Evolutionary conservation across 1,140 invertebrate genomes (phyloP).

Genomic region (Ganaspis sp.): DNA sequence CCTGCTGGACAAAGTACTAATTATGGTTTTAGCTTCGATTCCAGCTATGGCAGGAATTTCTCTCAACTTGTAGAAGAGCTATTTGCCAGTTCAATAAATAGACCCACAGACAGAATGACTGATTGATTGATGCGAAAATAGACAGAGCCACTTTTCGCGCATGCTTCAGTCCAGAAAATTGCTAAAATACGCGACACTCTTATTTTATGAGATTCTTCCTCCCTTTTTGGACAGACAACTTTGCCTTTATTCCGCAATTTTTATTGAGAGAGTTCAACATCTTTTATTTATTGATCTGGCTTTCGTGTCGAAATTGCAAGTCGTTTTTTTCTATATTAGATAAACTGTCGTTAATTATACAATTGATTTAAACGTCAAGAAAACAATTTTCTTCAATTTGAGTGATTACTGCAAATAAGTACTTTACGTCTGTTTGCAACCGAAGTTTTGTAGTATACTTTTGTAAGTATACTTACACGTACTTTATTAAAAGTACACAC

Average conservation of each 20-base stretch:
- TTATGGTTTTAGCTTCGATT: slow-evolving; percentile 56
- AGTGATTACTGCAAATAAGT: too few relatives aligned
- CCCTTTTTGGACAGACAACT: not conserved
- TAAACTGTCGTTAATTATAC: too few relatives aligned
- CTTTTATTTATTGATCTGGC: not conserved
- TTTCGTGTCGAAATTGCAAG: too few relatives aligned
- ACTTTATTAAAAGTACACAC: too few relatives aligned
- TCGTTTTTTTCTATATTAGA: too few relatives aligned
- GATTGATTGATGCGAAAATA: slow-evolving; percentile 40
- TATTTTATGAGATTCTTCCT: not conserved
- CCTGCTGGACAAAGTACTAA: slow-evolving; percentile 56
- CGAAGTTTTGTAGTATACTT: too few relatives aligned
- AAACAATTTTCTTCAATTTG: too few relatives aligned
- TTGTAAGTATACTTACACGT: too few relatives aligned
- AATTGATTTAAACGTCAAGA: too few relatives aligned
- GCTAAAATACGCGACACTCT: not conserved
- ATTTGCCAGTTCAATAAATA: slow-evolving; percentile 38
- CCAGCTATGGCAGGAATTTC: slow-evolving; percentile 59
- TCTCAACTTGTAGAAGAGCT: slow-evolving; percentile 38
- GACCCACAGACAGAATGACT: slow-evolving; percentile 36
- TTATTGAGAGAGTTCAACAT: not conserved
- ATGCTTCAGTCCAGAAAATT: not conserved
- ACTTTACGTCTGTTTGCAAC: too few relatives aligned
- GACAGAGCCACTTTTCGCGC: not conserved
- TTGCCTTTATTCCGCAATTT: not conserved